Percentiles rank a stretch among this genome's conserved stretches.
Conservation (phyloP, 2,113 vertebrate species). For the Triplophysa siluroides region DNA sequence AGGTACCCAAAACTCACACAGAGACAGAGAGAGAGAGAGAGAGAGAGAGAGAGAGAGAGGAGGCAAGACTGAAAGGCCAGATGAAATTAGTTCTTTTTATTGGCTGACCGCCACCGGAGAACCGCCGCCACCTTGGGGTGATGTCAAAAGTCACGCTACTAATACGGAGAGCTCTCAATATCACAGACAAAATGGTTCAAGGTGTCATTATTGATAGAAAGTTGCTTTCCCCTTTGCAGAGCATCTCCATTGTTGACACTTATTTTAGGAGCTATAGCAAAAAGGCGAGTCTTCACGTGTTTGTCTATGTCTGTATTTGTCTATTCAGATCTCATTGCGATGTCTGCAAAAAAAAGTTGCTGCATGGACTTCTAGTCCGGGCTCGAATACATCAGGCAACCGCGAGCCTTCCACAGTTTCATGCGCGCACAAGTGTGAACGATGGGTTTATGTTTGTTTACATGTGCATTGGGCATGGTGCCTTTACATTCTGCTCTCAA, state of each 20-base stretch:
- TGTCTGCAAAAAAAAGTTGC: constrained; percentile 5
- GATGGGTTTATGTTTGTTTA: background rate
- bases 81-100: constrained; percentile 77
- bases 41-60: constrained; percentile 56
- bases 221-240: constrained; percentile 36
- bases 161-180: constrained; percentile 72
- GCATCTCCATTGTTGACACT: constrained; percentile 37
- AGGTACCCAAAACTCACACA: constrained; percentile 66
- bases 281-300: background rate
- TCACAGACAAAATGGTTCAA: constrained; percentile 72
- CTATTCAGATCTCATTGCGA: constrained; percentile 32
- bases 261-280: constrained; percentile 16
- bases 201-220: constrained; percentile 70
- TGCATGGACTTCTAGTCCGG: background rate
- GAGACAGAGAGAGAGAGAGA: constrained; percentile 31
- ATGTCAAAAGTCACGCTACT: constrained; percentile 64
- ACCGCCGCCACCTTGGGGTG: constrained; percentile 65
- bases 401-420: background rate
- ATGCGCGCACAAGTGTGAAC: background rate
- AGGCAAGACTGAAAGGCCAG: constrained; percentile 64
- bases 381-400: background rate
- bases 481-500: background rate
- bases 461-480: background rate
- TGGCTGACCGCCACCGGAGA: constrained; percentile 68
- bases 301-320: background rate